A percentile compares a stretch with the other conserved stretches of the same genome.
phyloP scores from a whole-genome alignment of 2,113 vertebrate genomes.

The Strix aluco region DNA sequence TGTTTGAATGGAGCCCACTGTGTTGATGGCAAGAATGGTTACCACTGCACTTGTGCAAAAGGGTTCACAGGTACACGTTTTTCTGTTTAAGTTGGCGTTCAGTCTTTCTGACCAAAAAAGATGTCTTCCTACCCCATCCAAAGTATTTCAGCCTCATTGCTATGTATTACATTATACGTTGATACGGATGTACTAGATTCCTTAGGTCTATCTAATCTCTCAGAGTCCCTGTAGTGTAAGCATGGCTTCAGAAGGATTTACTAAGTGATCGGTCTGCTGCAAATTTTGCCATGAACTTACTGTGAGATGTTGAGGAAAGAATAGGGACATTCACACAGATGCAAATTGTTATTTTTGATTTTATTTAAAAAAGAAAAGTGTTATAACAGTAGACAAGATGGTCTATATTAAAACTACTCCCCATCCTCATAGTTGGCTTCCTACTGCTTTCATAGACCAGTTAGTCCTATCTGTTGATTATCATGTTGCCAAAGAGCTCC shows the following conservation, averaged over 20 bases:
- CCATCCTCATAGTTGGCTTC: background rate
- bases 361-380: background rate
- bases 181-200: background rate
- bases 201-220: background rate
- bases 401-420: background rate
- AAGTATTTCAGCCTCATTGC: background rate
- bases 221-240: background rate
- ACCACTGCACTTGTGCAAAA: constrained; percentile 82
- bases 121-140: background rate
- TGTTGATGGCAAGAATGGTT: constrained; percentile 84
- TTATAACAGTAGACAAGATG: background rate
- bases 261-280: background rate
- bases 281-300: background rate
- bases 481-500: background rate
- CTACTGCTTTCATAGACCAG: background rate
- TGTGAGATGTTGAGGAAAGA: background rate
- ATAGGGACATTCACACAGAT: background rate
- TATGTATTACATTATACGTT: background rate
- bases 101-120: background rate
- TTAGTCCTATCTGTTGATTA: background rate
- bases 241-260: background rate
- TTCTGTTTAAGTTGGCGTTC: background rate
- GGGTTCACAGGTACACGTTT: constrained; percentile 84
- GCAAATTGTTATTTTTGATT: background rate
- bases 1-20: constrained; percentile 90